Evolutionary conservation across 2,797 vertebrate species (phyloP), one percentile per base, ranked within the genome.

Genomic region (Coccyzus lansbergi): DNA sequence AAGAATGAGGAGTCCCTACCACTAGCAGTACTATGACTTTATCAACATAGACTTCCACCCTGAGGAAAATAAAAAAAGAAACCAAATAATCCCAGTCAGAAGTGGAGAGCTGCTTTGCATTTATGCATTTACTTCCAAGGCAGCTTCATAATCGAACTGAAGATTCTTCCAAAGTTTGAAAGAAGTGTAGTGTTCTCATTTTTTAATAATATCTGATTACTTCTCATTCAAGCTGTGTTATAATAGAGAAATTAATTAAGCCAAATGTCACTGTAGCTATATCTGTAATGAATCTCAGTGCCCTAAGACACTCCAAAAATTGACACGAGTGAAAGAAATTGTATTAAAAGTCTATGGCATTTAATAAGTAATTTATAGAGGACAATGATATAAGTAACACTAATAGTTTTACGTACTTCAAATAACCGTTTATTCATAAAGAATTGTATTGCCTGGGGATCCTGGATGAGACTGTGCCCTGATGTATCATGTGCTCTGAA

Each of bases 191-290:
- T 75, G 46, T 4, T 69, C 38, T 68, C 40, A 48, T 78, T 76
- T 93, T 94, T 79, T 44, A 85, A 29, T 81, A 77, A 31, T 63
- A 72, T 60, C 31, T 76, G 58, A 90, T 79, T 88, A 33, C 52
- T 90, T 88, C 74, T 94, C 31, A 82, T 88, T 93, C 77, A 94
- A 93, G 52, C 86, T 93, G 77, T 84, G 81, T 82, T 60, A 88
- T 90, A 93, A 92, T 52, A 84, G 28, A 91, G 71, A 90, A 95
- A 96, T 92, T 82, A 90, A 94, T 94, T 96, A 96, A 94, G 88
- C 49, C 29, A 93, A 88, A 92, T 94, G 83, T 74, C 90, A 91
- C 67, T 38, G 56, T 81, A 88, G 31, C 70, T 52, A 2, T 95
- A 76, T 82, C 77, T 90, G 6, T 94, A 93, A 94, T 95, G 74